Evolutionary conservation across 2,888 invertebrate species (phyloP), one percentile per base, ranked within the genome.

Genomic region (Lasiommata megera): DNA sequence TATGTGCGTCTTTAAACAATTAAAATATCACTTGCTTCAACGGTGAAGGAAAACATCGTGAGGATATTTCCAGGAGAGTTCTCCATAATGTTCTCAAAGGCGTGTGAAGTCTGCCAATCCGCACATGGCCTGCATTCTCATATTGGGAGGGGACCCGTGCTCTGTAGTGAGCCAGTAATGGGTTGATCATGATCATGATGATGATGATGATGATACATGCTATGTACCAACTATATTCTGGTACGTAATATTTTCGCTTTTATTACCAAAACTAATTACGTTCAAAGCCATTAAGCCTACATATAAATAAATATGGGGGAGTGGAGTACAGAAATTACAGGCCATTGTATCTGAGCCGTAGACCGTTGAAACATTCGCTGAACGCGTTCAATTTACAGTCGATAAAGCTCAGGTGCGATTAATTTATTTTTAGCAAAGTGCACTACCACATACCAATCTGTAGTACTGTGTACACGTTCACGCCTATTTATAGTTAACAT

Each of bases 331-430:
- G 51, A 36, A 38, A 56, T 44, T 56, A 51, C 51, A 51, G 14
- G 18, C 23, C 29, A 51, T 51, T 44, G 44, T 48, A 48, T 58
- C 47, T 36, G 28, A 17, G 31, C 14, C 16, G 43, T 53, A 28
- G 47, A 38, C n/a, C 31, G 46, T 50, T 40, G 53, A 47, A 57
- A 34, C 23, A 16, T 38, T 40, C 47, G 52, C 44, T 44, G 57
- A 52, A 54, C 29, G 53, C 34, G 56, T 60, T 43, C 56, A 56
- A 60, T 60, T 56, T 56, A 56, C 60, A 56, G 43, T 17, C 60
- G 36, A 60, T 60, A 48, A 53, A 60, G 17, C 9, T 18, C 36
- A 41, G 43, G 48, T 34, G 48, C 48, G 53, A 56, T 53, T 31
- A 41, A 53, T 48, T 51, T 54, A 51, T 54, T 51, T 51, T 58